These are phyloP conservation scores for Cheilinus undulatus DNA, from an alignment of 2,113 vertebrate species.

Conservation along the genomic window DNA sequence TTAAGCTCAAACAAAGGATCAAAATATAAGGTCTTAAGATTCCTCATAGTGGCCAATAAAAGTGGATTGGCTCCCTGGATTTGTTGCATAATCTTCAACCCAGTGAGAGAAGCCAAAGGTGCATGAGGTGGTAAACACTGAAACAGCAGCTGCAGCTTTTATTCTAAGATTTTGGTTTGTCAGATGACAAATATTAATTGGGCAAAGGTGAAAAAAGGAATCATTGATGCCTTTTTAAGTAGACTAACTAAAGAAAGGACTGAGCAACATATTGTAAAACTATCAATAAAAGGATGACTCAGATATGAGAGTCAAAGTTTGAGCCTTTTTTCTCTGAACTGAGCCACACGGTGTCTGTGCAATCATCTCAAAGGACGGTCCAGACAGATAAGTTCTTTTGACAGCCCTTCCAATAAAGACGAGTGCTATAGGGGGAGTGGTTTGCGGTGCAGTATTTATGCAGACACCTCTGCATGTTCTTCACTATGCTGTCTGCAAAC, in stretches of 20 bases:
- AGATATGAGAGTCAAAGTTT: background rate
- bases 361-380: background rate
- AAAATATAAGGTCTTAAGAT: background rate
- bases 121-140: no score
- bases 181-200: background rate
- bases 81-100: background rate
- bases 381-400: slow-evolving; percentile 37
- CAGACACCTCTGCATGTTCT: background rate
- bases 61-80: no score
- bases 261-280: background rate
- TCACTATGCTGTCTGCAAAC: background rate
- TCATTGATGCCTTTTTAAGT: background rate
- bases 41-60: background rate
- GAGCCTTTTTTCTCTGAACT: slow-evolving; percentile 9
- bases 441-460: slow-evolving; percentile 4
- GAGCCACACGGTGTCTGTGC: background rate
- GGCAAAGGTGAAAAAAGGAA: background rate
- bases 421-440: slow-evolving; percentile 54
- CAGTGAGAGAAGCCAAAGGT: background rate
- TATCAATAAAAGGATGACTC: background rate
- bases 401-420: background rate
- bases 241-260: background rate
- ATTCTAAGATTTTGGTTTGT: background rate
- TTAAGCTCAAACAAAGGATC: background rate
- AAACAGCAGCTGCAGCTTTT: background rate